A percentile compares a stretch with the other conserved stretches of the same genome.
Evolutionary conservation across 1,140 invertebrate genomes (phyloP).

Genomic region (Coelopa frigida): DNA sequence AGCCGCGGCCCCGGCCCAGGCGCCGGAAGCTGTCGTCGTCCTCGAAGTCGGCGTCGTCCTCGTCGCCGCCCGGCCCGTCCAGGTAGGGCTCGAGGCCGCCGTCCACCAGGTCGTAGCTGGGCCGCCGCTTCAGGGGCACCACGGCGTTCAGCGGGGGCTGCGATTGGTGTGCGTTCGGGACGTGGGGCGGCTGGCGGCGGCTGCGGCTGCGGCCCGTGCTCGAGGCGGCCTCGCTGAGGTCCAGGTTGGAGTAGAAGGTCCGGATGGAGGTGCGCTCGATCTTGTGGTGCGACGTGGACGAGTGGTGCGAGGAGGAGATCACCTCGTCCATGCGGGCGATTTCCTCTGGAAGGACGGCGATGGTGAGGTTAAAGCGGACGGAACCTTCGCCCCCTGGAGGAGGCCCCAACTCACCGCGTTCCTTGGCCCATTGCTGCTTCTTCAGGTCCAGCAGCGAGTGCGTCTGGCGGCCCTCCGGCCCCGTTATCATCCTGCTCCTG

Average conservation of each 20-base stretch:
- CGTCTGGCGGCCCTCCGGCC: conserved; percentile 36
- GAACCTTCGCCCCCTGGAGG: neutral
- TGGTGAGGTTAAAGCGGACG: neutral
- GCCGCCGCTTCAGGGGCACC: neutral
- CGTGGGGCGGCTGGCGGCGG: conserved; percentile 1
- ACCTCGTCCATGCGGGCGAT: conserved; percentile 52
- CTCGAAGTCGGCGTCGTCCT: conserved; percentile 23
- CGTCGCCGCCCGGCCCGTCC: neutral
- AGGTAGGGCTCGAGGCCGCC: neutral
- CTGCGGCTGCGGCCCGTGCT: conserved; percentile 17
- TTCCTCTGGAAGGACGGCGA: conserved; percentile 50
- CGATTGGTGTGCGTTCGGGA: neutral
- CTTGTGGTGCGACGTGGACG: conserved; percentile 34
- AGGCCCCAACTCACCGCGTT: conserved; percentile 50
- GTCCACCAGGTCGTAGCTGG: neutral
- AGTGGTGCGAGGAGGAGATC: conserved; percentile 23
- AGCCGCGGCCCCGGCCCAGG: neutral
- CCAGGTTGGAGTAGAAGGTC: conserved; percentile 42
- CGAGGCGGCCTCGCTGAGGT: conserved; percentile 28
- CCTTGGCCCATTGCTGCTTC: conserved; percentile 61
- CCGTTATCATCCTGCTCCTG: conserved; percentile 31
- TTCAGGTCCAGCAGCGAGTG: conserved; percentile 57
- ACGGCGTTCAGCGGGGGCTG: neutral
- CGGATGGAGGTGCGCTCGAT: conserved; percentile 43
- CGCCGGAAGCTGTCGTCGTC: conserved; percentile 9